Conservation (phyloP, 2,113 vertebrate species). For the Danio rerio region DNA sequence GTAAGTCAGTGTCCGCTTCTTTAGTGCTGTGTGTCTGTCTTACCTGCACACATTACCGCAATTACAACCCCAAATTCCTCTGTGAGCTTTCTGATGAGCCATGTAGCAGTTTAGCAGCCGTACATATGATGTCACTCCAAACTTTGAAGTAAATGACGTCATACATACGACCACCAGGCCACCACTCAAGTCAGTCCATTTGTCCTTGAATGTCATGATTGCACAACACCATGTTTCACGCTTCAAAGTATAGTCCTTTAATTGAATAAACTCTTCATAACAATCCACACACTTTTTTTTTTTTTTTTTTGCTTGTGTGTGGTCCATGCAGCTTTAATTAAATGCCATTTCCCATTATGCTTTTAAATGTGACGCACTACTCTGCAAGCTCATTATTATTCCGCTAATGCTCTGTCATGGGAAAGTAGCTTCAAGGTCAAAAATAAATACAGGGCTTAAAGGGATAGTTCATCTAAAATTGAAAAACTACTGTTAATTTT, state of each 20-base stretch:
- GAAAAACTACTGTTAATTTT: no score
- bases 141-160: slow-evolving; percentile 93
- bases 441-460: neutral
- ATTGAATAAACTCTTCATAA: neutral
- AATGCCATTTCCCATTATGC: slow-evolving; percentile 30
- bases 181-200: slow-evolving; percentile 73
- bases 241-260: neutral
- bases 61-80: slow-evolving; percentile 20
- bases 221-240: neutral
- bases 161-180: slow-evolving; percentile 96
- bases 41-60: slow-evolving; percentile 53
- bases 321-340: slow-evolving; percentile 6
- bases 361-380: slow-evolving; percentile 5
- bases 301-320: neutral
- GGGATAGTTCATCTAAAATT: no score
- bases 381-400: slow-evolving; percentile 32
- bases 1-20: neutral
- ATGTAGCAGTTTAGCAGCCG: slow-evolving; percentile 94
- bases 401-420: slow-evolving; percentile 16
- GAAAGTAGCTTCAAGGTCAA: slow-evolving; percentile 27
- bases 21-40: slow-evolving; percentile 38
- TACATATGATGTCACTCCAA: slow-evolving; percentile 99
- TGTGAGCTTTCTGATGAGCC: slow-evolving; percentile 73
- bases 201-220: slow-evolving; percentile 25
- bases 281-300: neutral